phyloP scores from a whole-genome alignment of 1,140 invertebrate genomes.

The Pogonus chalceus region DNA sequence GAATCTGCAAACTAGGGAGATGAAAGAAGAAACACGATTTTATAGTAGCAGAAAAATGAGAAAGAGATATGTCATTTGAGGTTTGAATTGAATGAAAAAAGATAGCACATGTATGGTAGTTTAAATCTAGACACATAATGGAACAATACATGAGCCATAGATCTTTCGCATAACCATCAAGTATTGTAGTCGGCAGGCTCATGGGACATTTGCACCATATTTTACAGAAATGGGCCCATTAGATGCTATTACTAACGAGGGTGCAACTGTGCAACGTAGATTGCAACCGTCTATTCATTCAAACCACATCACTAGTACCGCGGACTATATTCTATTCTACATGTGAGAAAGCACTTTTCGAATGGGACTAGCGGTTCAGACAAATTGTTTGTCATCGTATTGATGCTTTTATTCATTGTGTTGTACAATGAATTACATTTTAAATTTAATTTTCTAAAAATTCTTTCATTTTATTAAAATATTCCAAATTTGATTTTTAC shows the following conservation, averaged over 20 bases:
- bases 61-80: neutral
- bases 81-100: neutral
- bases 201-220: conserved; percentile 18
- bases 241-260: conserved; percentile 28
- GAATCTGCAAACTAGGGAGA: neutral
- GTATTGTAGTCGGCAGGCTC: neutral
- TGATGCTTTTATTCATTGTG: too few relatives aligned
- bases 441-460: too few relatives aligned
- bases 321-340: too few relatives aligned
- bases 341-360: too few relatives aligned
- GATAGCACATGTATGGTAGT: neutral
- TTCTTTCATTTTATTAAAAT: too few relatives aligned
- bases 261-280: too few relatives aligned
- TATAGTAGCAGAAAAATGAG: neutral
- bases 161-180: conserved; percentile 6
- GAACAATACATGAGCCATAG: conserved; percentile 4
- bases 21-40: neutral
- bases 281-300: neutral
- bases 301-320: conserved; percentile 13
- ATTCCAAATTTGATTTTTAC: too few relatives aligned
- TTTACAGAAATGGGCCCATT: conserved; percentile 30
- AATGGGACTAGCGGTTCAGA: too few relatives aligned
- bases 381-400: too few relatives aligned
- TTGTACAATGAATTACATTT: too few relatives aligned
- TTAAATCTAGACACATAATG: neutral